Evolutionary conservation across 2,797 vertebrate species (phyloP).

Genomic region (Natrix natrix): DNA sequence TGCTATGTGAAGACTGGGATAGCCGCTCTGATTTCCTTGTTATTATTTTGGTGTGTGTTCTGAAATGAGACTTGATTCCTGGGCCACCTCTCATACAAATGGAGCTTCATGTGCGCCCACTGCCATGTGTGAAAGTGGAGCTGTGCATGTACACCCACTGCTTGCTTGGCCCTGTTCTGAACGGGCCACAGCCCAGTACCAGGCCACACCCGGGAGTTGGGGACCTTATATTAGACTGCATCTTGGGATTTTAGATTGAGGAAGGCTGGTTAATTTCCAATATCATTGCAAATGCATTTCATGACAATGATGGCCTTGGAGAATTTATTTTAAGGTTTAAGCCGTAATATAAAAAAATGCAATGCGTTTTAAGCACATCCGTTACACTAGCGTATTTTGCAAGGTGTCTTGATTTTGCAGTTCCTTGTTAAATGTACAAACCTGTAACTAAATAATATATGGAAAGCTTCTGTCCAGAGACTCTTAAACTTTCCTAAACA

Average conservation of each 20-base stretch:
- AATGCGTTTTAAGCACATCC: too few species aligned
- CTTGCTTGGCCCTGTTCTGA: neutral
- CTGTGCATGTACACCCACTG: neutral
- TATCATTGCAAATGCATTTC: neutral
- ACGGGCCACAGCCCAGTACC: rapidly evolving
- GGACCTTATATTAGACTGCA: neutral
- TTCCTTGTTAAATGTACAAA: too few species aligned
- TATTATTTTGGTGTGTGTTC: neutral
- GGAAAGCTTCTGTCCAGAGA: too few species aligned
- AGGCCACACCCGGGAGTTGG: neutral
- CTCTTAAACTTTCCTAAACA: too few species aligned
- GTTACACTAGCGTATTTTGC: too few species aligned
- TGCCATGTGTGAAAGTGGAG: neutral
- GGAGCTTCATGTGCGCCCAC: neutral
- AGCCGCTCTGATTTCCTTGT: neutral
- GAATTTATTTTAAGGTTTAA: neutral
- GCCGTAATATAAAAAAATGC: too few species aligned
- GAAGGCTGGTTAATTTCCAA: neutral
- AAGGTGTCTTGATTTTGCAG: too few species aligned
- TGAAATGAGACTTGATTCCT: neutral
- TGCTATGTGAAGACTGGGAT: neutral
- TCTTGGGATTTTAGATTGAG: neutral
- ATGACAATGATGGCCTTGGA: neutral
- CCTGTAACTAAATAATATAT: too few species aligned
- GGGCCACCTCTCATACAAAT: neutral